phyloP scores from a whole-genome alignment of 2,797 vertebrate species.

The Octomys mimax region DNA sequence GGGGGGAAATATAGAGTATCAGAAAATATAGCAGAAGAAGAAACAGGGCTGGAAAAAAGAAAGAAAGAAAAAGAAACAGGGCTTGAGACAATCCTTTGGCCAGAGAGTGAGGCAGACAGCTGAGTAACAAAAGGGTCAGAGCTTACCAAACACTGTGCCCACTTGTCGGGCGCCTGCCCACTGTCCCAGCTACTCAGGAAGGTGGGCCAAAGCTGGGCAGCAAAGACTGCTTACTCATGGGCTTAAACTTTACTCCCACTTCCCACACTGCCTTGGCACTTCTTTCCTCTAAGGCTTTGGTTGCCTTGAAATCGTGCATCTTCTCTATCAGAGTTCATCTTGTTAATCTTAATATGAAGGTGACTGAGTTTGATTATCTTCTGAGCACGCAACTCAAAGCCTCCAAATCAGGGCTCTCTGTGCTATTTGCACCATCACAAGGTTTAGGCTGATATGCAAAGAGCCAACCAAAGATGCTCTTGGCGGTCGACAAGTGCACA shows the following conservation, averaged over 20 bases:
- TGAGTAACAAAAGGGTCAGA: not conserved
- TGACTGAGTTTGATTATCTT: not conserved
- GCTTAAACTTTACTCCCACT: not conserved
- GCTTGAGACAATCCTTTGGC: not conserved
- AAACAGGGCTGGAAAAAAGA: not conserved
- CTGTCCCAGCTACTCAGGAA: not conserved
- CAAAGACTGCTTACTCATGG: not conserved
- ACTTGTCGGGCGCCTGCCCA: too few relatives aligned
- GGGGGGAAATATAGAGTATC: not conserved
- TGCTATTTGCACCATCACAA: not conserved
- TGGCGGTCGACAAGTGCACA: not conserved
- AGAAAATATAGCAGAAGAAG: not conserved
- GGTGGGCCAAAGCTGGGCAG: not conserved
- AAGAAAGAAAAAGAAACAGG: not conserved
- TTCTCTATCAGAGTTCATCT: not conserved
- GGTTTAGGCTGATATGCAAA: not conserved
- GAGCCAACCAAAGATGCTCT: not conserved
- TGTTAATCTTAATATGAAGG: not conserved
- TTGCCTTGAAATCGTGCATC: not conserved
- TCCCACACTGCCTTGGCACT: not conserved
- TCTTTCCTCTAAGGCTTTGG: not conserved
- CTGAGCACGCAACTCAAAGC: not conserved
- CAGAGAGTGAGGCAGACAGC: not conserved
- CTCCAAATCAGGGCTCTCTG: not conserved
- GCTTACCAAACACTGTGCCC: not conserved